These are phyloP conservation scores for Thalassoma bifasciatum DNA, from an alignment of 2,113 vertebrate genomes.

Conservation along the genomic window DNA sequence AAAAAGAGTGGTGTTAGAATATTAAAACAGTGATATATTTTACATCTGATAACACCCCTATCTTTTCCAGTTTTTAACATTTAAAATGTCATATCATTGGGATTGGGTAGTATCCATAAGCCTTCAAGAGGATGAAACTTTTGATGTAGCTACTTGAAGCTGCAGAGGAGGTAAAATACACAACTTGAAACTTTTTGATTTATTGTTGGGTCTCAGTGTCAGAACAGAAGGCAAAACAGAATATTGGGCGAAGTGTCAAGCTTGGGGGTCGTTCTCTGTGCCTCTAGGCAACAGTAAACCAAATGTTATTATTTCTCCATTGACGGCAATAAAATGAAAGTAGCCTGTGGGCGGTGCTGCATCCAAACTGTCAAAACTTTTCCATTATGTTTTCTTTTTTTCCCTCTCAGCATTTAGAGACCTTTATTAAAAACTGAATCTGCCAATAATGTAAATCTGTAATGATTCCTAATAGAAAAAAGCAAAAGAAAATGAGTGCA, in stretches of 20 bases:
- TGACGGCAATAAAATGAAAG: conserved; percentile 42
- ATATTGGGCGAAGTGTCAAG: conserved; percentile 31
- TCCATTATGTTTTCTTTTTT: conserved; percentile 7
- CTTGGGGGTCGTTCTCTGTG: conserved; percentile 26
- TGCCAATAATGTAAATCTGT: background rate
- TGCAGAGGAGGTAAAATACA: background rate
- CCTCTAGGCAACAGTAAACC: conserved; percentile 51
- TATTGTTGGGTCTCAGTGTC: conserved; percentile 29
- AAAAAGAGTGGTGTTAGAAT: no score
- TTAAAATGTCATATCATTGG: no score
- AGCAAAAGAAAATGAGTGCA: background rate
- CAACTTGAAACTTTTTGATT: conserved; percentile 28
- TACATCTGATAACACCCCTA: no score
- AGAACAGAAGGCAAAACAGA: conserved; percentile 9
- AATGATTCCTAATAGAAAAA: background rate
- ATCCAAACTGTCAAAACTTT: conserved; percentile 43
- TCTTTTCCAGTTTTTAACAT: no score
- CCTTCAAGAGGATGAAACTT: background rate
- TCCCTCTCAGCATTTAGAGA: conserved; percentile 1
- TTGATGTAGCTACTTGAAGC: background rate
- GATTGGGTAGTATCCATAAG: background rate
- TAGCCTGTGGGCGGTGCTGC: conserved; percentile 28
- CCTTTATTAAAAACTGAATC: background rate
- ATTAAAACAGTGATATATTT: no score
- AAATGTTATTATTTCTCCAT: conserved; percentile 60